Base-by-base conservation (phyloP, 2,888 invertebrate genomes). In the Idaea aversata region DNA sequence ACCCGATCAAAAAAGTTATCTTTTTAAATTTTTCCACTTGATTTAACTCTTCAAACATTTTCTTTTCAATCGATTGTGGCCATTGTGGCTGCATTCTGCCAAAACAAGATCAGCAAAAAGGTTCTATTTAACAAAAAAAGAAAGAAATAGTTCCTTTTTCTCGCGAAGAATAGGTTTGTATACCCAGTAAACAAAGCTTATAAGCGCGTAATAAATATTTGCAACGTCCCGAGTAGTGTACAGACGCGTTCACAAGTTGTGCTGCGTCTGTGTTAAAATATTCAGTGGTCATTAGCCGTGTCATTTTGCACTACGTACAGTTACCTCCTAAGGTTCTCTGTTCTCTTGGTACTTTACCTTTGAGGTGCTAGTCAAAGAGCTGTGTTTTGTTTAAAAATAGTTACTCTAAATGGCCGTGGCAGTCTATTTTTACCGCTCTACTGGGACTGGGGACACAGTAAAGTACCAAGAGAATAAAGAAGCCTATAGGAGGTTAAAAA, bases 241-340 rank as follows among this genome's bases (percentile, higher is more conserved):
- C 68, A 73, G 63, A 63, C 61, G 59, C n/a, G 35, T 57, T 36
- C 15, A 61, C 36, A 59, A 25, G 61, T 57, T 38, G 15, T 64
- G 66, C 67, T 70, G 73, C 71, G 65, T 68, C 65, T 63, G 64
- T 69, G 74, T 72, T 87, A 80, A 88, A 89, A 86, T 85, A 90
- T 90, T 86, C 88, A 88, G 70, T 70, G 72, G 79, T 82, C 88
- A 88, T 88, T 88, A 88, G 85, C 68, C 77, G 76, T 75, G 73
- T 78, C 75, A 78, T 78, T 79, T 70, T 68, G 72, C 72, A 61
- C 67, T 72, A 73, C 73, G 75, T 75, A 75, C 71, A 65, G 72
- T 64, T 67, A 70, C 63, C 70, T 76, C 77, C 72, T 72, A 68
- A 61, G 58, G 63, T 68, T 68, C 67, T 73, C 70, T 76, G 72